Evolutionary conservation across 2,113 vertebrate species (phyloP).

Genomic region (Mesocricetus auratus): DNA sequence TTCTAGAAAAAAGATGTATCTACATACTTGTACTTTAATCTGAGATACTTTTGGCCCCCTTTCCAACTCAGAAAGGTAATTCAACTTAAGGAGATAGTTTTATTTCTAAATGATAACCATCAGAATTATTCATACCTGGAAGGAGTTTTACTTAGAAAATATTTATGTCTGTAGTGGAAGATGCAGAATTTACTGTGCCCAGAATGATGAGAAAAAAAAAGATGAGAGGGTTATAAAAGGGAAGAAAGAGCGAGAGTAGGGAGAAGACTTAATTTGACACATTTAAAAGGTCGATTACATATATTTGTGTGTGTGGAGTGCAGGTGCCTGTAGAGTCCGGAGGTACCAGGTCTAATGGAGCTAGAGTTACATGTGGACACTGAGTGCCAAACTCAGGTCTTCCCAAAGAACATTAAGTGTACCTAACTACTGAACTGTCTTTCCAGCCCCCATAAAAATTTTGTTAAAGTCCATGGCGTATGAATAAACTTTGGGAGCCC

Average conservation of each 20-base stretch:
- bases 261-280: background rate
- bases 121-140: conserved; percentile 1
- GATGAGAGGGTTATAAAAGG: background rate
- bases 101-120: conserved; percentile 26
- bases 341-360: background rate
- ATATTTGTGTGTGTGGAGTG: background rate
- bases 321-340: background rate
- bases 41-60: background rate
- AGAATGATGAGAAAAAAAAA: background rate
- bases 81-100: background rate
- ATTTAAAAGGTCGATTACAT: background rate
- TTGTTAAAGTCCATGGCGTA: background rate
- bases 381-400: background rate
- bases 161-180: background rate
- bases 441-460: background rate
- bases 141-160: conserved; percentile 38
- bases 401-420: background rate
- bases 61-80: conserved; percentile 12
- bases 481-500: no score
- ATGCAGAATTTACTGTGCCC: background rate
- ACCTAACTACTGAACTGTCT: background rate
- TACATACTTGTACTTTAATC: background rate
- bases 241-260: background rate
- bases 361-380: background rate
- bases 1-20: background rate